Evolutionary conservation across 2,797 vertebrate species (phyloP), one percentile per base, ranked within the genome.

Genomic region (Acridotheres tristis): DNA sequence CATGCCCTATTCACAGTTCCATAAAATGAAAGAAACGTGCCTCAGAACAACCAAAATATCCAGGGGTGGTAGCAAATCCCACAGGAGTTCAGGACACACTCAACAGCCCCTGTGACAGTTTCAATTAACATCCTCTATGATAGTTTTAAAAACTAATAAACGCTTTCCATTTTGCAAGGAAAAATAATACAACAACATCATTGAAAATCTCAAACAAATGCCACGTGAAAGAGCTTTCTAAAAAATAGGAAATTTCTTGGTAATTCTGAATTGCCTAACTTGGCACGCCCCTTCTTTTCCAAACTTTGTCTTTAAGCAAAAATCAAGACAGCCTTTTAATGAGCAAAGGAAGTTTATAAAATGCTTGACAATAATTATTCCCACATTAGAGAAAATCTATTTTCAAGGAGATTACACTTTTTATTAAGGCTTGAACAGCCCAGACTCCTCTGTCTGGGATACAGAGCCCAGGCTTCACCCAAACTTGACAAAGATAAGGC

Each of bases 401-500:
- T 93, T 93, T 92, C 48, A 92, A 94, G 65, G 54, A 95, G 76
- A 93, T 94, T 90, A 88, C 67, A 81, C 38, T 86, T 94, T 97
- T 96, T 90, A 90, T 67, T 96, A 87, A 89, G 81, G 67, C 51
- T 91, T 91, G 71, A 92, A 85, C 73, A 96, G 73, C 21, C 48
- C 89, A 88, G 40, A 72, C 75, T 83, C 67, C 58, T 89, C 55
- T 77, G 76, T 86, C 86, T 96, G 86, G 67, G 84, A 93, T 78
- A 93, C 6, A 13, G 55, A 89, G 34, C 77, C 85, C 32, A 72
- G 30, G 78, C 74, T 96, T 96, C 92, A 95, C 84, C 73, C 83
- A 96, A 94, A 96, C 57, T 36, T 84, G 48, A 96, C 85, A 94
- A 74, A 98, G 95, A 97, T 98, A 98, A 98, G 91, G 79, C 51